A percentile compares a stretch with the other conserved stretches of the same genome.
These are phyloP conservation scores for Epinephelus malabaricus DNA, from an alignment of 2,797 vertebrate genomes.

Conservation along the genomic window DNA sequence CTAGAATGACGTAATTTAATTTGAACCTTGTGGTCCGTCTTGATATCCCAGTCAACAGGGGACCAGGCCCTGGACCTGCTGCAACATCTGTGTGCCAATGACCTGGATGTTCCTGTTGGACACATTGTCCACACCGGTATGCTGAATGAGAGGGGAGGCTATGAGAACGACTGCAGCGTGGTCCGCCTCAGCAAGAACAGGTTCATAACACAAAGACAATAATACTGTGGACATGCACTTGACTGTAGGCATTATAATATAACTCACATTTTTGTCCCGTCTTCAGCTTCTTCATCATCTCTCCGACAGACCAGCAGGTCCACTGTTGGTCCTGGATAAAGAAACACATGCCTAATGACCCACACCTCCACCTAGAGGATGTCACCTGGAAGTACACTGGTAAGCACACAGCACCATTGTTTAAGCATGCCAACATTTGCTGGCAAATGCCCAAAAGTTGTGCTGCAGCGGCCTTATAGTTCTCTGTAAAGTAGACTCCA, in stretches of 20 bases:
- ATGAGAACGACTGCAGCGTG: constrained; percentile 98
- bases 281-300: constrained; percentile 96
- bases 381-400: constrained; percentile 99
- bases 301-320: constrained; percentile 98
- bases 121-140: constrained; percentile 98
- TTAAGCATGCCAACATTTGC: too few relatives aligned
- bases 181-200: constrained; percentile 96
- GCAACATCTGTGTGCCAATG: constrained; percentile 95
- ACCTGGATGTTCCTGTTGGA: constrained; percentile 96
- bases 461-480: too few relatives aligned
- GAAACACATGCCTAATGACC: constrained; percentile 92
- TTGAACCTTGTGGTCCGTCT: constrained; percentile 21
- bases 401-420: constrained; percentile 55
- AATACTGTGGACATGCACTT: neutral
- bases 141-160: constrained; percentile 95
- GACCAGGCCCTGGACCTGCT: constrained; percentile 92
- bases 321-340: constrained; percentile 99
- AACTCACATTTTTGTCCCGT: neutral
- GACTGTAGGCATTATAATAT: neutral
- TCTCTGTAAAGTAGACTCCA: too few relatives aligned
- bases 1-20: neutral
- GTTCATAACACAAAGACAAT: constrained; percentile 71
- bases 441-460: too few relatives aligned
- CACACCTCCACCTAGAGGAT: constrained; percentile 92
- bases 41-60: constrained; percentile 88